These are phyloP conservation scores for Sinotaia quadrata DNA, from an alignment of 2,888 invertebrate genomes.

Conservation along the genomic window DNA sequence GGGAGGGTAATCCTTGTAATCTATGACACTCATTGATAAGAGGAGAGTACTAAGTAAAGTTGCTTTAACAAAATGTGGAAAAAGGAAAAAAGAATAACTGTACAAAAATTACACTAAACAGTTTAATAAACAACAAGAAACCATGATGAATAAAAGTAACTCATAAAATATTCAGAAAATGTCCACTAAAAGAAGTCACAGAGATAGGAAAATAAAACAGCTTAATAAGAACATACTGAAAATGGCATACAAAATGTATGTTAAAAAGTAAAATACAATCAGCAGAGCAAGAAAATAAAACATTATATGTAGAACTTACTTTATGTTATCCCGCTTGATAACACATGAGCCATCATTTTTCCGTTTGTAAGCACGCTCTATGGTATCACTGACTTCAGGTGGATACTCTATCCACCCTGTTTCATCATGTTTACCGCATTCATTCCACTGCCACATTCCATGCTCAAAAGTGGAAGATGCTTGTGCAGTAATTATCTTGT, in stretches of 20 bases:
- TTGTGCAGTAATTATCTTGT: background rate
- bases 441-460: slow-evolving; percentile 18
- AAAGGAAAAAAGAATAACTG: too few relatives aligned
- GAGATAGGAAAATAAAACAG: background rate
- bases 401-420: slow-evolving; percentile 8
- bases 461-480: background rate
- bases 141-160: too few relatives aligned
- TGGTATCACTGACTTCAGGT: background rate
- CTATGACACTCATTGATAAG: too few relatives aligned
- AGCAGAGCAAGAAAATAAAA: too few relatives aligned
- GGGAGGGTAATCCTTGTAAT: too few relatives aligned
- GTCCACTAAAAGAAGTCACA: background rate
- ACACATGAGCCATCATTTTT: slow-evolving; percentile 8
- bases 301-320: slow-evolving; percentile 2
- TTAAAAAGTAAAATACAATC: too few relatives aligned
- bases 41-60: too few relatives aligned
- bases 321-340: background rate
- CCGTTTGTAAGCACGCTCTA: slow-evolving; percentile 15
- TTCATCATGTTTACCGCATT: too few relatives aligned
- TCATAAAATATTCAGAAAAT: too few relatives aligned
- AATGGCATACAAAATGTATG: background rate
- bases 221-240: background rate
- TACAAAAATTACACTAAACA: too few relatives aligned
- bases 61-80: too few relatives aligned
- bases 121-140: background rate